Evolutionary conservation across 2,888 invertebrate species (phyloP).

Genomic region (Syrista parreyssii): DNA sequence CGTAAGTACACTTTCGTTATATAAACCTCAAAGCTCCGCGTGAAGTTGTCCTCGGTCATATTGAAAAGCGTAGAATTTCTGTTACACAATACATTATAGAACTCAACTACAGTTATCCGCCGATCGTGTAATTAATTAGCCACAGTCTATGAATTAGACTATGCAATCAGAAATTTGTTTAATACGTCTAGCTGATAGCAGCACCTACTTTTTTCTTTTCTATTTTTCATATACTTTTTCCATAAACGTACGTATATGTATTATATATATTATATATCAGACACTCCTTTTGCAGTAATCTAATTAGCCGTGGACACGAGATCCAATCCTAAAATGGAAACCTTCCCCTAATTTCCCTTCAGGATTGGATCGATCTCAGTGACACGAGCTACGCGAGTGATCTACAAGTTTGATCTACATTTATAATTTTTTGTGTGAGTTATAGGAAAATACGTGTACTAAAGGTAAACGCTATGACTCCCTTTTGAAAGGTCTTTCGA

Average conservation of each 20-base stretch:
- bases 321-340: conserved; percentile 53
- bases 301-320: conserved; percentile 7
- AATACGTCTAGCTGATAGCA: not conserved
- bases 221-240: not conserved
- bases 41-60: not conserved
- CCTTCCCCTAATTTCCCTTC: conserved; percentile 62
- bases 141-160: not conserved
- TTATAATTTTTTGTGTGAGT: not conserved
- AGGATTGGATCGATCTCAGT: conserved; percentile 37
- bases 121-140: not conserved
- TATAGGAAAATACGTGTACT: not conserved
- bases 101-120: not conserved
- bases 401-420: not conserved
- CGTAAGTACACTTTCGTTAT: not conserved
- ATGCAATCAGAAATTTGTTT: conserved; percentile 4
- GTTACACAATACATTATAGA: not conserved
- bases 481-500: not conserved
- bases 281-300: not conserved
- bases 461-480: not conserved
- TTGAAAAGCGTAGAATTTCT: not conserved
- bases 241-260: not conserved
- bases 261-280: not conserved
- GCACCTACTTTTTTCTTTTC: not conserved
- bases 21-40: not conserved
- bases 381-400: not conserved